Conservation (phyloP, 2,888 invertebrate genomes). For the Ditula angustiorana region DNA sequence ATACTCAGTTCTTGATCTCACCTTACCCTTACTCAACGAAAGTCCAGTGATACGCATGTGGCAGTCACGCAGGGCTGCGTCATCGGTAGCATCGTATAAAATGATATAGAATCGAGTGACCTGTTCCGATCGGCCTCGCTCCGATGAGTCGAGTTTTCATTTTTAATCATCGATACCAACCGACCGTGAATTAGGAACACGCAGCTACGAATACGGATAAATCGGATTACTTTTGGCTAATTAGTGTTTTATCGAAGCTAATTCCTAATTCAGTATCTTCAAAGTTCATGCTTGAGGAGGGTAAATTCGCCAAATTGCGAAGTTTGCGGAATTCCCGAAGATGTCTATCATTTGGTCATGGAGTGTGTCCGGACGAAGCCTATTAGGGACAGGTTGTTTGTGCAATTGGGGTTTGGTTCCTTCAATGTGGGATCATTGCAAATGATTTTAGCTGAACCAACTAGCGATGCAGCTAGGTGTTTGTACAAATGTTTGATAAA, state of each 20-base stretch:
- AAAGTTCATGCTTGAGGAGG: too few species aligned
- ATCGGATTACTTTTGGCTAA: slow-evolving; percentile 3
- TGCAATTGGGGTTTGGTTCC: too few species aligned
- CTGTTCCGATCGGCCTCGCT: slow-evolving; percentile 58
- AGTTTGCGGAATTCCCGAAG: too few species aligned
- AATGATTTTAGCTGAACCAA: too few species aligned
- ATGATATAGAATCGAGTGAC: slow-evolving; percentile 47
- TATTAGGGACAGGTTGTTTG: too few species aligned
- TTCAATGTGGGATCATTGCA: too few species aligned
- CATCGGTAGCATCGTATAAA: neutral
- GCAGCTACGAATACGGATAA: slow-evolving; percentile 43
- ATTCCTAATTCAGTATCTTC: neutral
- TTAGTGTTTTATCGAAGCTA: neutral
- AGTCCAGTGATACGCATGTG: neutral
- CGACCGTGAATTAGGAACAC: slow-evolving; percentile 53
- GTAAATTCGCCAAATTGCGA: too few species aligned
- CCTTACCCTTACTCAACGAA: neutral
- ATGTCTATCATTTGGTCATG: too few species aligned
- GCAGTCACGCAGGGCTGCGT: slow-evolving; percentile 10
- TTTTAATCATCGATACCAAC: slow-evolving; percentile 64
- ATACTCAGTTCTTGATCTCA: too few species aligned
- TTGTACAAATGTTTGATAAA: too few species aligned
- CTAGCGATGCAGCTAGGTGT: too few species aligned
- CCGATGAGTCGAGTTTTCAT: slow-evolving; percentile 65
- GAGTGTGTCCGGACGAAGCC: too few species aligned